phyloP scores from a whole-genome alignment of 2,113 vertebrate genomes.

The Paramisgurnus dabryanus region DNA sequence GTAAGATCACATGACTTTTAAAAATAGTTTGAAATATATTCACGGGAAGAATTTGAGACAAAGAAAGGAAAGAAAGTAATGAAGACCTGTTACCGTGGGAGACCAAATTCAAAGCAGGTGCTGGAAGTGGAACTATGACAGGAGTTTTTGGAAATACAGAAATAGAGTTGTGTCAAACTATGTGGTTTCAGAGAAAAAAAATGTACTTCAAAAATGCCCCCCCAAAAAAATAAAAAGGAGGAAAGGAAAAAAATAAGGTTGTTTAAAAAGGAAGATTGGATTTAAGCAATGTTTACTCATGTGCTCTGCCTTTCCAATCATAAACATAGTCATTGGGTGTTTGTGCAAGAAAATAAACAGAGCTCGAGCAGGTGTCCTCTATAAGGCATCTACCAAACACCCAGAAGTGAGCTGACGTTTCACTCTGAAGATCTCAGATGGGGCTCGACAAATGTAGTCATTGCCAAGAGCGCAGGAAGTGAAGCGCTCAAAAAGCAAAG shows the following conservation, averaged over 20 bases:
- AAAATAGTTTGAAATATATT: conserved; percentile 44
- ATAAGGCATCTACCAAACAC: conserved; percentile 55
- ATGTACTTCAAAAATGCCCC: conserved; percentile 13
- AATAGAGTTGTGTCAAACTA: conserved; percentile 33
- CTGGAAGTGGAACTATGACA: conserved; percentile 26
- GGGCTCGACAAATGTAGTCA: conserved; percentile 58
- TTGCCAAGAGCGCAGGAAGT: conserved; percentile 59
- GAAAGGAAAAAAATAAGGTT: background rate
- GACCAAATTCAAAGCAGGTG: conserved; percentile 52
- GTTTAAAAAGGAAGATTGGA: conserved; percentile 39
- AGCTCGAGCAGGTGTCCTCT: conserved; percentile 70
- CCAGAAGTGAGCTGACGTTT: conserved; percentile 36
- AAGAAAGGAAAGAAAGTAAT: conserved; percentile 42
- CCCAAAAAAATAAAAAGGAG: conserved; percentile 9
- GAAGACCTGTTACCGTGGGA: conserved; percentile 36
- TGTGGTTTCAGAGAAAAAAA: conserved; percentile 38
- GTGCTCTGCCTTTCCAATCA: conserved; percentile 52
- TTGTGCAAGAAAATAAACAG: conserved; percentile 61
- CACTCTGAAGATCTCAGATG: conserved; percentile 49
- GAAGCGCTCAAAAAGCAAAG: conserved; percentile 55
- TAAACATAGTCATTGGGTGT: conserved; percentile 60
- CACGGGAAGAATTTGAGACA: conserved; percentile 20
- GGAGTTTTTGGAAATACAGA: conserved; percentile 34
- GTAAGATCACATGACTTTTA: conserved; percentile 39
- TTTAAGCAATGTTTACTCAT: conserved; percentile 59